Evolutionary conservation across 2,797 vertebrate species (phyloP), one percentile per base, ranked within the genome.

Genomic region (Accipiter minullus): DNA sequence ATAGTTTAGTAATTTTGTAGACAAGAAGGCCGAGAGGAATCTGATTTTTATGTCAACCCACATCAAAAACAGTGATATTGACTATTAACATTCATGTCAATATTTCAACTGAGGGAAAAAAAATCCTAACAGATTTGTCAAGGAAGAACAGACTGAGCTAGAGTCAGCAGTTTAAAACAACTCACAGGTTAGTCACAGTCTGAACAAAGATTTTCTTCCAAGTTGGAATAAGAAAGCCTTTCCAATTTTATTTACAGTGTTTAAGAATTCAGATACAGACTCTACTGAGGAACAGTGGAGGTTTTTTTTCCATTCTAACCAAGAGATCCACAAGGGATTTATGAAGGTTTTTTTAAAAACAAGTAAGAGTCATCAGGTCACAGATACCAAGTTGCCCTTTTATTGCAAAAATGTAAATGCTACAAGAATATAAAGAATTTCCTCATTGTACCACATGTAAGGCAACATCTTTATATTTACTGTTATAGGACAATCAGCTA

Each of bases 361-460:
- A 90, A 91, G 73, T 56, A 75, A 68, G 31, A 93, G 81, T 93
- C 95, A 93, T 64, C 79, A 86, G 91, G 90, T 93, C 95, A 96
- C 93, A 97, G 96, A 97, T 19, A 69, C 26, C 29, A 85, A 89
- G 71, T 44, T 93, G 77, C 64, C 34, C 60, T 96, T 86, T 95
- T 92, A 29, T 27, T 90, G 80, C 63, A 95, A 96, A 96, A 95
- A 96, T 89, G 81, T 97, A 97, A 96, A 97, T 95, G 90, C 59
- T 90, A 85, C 84, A 92, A 86, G 72, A 90, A 95, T 69, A 93
- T 91, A 8, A 85, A 94, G 44, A 73, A 86, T 80, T 93, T 92
- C 72, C 82, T 95, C 42, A 68, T 7, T 62, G 45, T 79, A 84
- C 66, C 80, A 76, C 50, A 68, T 40, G 58, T 47, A 94, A 94